Base-by-base conservation (phyloP, 2,888 invertebrate species). In the Sylvicola cinctus region DNA sequence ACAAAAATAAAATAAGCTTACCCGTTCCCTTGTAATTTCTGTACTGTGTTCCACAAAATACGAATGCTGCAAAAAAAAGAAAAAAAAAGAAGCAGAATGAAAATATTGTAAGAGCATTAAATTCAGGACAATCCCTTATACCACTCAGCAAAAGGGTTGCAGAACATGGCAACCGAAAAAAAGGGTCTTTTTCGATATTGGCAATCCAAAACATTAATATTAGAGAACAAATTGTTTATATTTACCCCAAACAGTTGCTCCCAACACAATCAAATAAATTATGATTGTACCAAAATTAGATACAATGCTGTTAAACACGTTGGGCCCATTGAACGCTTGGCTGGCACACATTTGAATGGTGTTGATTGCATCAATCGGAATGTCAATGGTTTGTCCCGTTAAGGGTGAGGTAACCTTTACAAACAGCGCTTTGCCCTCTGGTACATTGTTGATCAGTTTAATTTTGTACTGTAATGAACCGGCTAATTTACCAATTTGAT, bases 321-420 rank as follows among this genome's bases (percentile, higher is more conserved):
- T 41, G 32, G 46, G 42, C 39, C 49, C 45, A 39, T 45, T 48
- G 25, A 49, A 48, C 3, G 49, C 45, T 29, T 46, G 42, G 23
- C 27, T 42, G 13, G 49, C 40, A 37, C 57, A 57, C 41, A 49
- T 50, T 31, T 44, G 46, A 32, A 48, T 25, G 29, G 45, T 43
- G 34, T 47, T 46, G 7, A 46, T 40, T 28, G 45, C 46, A 16
- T 51, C 37, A 29, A 57, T 43, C 31, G 55, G 50, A 37, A 57
- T 44, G 54, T 57, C 46, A 31, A 50, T 47, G 40, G 45, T 47
- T 43, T 58, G 58, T 40, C 50, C 45, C 29, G 57, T 58, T 42
- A 52, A 45, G 36, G 56, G 54, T 34, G 58, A 58, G 35, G 47
- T 41, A 28, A 58, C 45, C 38, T 49, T 42, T 31, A 55, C 45